Percentiles rank a stretch among this genome's conserved stretches.
These are phyloP conservation scores for Ariopsis seemanni DNA, from an alignment of 2,113 vertebrate species.

Conservation along the genomic window DNA sequence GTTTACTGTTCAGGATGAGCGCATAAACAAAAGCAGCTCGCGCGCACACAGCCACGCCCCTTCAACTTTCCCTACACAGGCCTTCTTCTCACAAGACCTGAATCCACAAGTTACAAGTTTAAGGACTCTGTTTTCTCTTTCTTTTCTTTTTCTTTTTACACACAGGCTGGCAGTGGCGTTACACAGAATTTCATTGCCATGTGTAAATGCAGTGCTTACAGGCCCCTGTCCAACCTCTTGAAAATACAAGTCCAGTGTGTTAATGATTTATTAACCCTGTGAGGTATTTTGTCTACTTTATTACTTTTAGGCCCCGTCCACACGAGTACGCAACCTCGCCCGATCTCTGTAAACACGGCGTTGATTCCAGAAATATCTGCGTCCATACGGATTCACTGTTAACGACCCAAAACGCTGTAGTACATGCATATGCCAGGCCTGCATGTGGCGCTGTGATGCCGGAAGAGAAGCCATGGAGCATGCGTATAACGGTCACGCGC, in stretches of 20 bases:
- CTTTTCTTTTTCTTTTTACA: background rate
- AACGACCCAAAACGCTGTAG: too few species aligned
- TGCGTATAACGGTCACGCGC: too few species aligned
- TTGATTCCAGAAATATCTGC: too few species aligned
- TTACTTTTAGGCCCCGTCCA: too few species aligned
- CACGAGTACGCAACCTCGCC: too few species aligned
- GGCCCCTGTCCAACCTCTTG: background rate
- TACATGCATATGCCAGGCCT: too few species aligned
- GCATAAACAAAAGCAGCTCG: conserved; percentile 42
- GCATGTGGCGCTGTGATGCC: too few species aligned
- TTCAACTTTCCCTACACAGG: conserved; percentile 35
- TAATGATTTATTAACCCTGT: too few species aligned
- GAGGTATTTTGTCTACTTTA: too few species aligned
- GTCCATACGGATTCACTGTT: too few species aligned
- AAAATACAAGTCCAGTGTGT: background rate
- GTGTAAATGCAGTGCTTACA: background rate
- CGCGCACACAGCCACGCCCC: conserved; percentile 49
- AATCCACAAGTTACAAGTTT: background rate
- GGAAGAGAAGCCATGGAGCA: too few species aligned
- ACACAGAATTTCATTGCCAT: background rate
- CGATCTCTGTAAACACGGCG: too few species aligned
- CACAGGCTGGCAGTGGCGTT: background rate
- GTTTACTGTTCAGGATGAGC: background rate
- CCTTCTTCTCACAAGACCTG: background rate
- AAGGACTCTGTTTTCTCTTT: background rate